Evolutionary conservation across 2,113 vertebrate genomes (phyloP).

Genomic region (Potamarius usumacintae): DNA sequence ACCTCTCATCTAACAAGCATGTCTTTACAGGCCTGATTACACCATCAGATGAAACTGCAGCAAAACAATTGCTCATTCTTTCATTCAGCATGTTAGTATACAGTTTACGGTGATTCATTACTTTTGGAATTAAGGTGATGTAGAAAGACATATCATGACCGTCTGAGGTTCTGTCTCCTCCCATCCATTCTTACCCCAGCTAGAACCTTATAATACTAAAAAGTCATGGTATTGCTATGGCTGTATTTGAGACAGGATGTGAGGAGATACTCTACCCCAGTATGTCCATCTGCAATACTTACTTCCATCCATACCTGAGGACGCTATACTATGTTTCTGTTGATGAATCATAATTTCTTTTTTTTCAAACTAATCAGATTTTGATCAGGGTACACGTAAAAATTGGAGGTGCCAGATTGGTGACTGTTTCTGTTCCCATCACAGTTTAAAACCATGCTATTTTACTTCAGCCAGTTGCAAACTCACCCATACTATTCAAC

Average conservation of each 20-base stretch:
- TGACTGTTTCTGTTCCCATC: not conserved
- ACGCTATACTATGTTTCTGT: not conserved
- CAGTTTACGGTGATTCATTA: not conserved
- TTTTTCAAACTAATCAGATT: not conserved
- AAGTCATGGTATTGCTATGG: not conserved
- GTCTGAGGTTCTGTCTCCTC: not conserved
- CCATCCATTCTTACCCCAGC: no score
- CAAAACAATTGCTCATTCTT: conserved; percentile 47
- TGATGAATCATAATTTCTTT: not conserved
- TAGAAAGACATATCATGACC: not conserved
- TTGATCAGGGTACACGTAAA: not conserved
- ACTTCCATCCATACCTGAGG: not conserved
- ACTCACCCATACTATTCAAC: not conserved
- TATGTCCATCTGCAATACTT: not conserved
- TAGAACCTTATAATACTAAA: not conserved
- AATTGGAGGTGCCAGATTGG: not conserved
- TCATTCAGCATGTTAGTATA: conserved; percentile 19
- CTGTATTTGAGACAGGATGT: not conserved
- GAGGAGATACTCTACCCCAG: not conserved
- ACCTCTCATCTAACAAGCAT: conserved; percentile 59
- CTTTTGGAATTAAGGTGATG: not conserved
- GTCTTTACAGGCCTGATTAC: conserved; percentile 60
- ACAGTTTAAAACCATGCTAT: not conserved
- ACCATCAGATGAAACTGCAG: conserved; percentile 3
- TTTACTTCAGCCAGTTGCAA: not conserved